A percentile compares a stretch with the other conserved stretches of the same genome.
These are phyloP conservation scores for Maconellicoccus hirsutus DNA, from an alignment of 1,140 invertebrate genomes.

Conservation along the genomic window DNA sequence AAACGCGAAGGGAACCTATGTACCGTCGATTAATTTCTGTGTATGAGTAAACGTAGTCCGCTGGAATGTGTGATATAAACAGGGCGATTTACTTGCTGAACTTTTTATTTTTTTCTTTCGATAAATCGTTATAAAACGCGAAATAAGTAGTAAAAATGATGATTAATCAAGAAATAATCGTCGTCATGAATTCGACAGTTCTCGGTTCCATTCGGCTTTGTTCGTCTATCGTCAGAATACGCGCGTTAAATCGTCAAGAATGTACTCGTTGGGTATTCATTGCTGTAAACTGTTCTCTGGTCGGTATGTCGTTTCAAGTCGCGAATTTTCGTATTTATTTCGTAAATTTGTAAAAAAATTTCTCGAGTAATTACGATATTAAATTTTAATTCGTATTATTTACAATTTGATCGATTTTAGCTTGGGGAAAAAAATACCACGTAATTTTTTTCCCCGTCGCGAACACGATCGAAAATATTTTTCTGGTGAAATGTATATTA, in stretches of 20 bases:
- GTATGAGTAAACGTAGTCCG: too few species aligned
- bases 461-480: not conserved
- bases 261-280: not conserved
- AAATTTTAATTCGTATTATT: not conserved
- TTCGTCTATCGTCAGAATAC: not conserved
- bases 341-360: not conserved
- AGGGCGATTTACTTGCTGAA: too few species aligned
- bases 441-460: not conserved
- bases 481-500: not conserved
- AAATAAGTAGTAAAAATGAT: not conserved
- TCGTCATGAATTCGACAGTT: not conserved
- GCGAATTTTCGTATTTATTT: not conserved
- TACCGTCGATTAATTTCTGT: too few species aligned
- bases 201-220: not conserved
- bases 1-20: too few species aligned
- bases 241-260: not conserved
- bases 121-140: too few species aligned
- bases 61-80: too few species aligned
- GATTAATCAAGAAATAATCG: constrained; percentile 5
- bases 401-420: not conserved
- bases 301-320: not conserved
- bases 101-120: too few species aligned
- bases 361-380: not conserved
- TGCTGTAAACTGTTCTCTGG: not conserved
- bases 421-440: not conserved